Evolutionary conservation across 2,888 invertebrate genomes (phyloP).

Genomic region (Caenorhabditis doughertyi): DNA sequence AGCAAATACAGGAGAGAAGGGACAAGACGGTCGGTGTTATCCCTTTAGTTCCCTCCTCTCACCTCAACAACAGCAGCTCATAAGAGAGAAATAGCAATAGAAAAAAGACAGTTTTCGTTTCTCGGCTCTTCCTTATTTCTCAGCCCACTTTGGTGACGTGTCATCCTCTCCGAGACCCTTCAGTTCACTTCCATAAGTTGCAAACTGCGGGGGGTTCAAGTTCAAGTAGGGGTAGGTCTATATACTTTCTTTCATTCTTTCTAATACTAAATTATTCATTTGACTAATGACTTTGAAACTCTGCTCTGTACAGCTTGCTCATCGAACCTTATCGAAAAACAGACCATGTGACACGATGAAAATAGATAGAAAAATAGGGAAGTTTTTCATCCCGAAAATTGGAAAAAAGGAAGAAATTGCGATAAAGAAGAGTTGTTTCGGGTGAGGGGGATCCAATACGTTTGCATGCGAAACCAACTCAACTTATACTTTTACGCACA

Average conservation of each 20-base stretch:
- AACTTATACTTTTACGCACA: constrained; percentile 42
- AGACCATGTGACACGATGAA: background rate
- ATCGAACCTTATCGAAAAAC: background rate
- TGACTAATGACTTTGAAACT: background rate
- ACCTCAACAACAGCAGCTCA: constrained; percentile 54
- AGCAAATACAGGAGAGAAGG: constrained; percentile 44
- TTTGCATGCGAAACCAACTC: constrained; percentile 43
- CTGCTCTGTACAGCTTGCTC: background rate
- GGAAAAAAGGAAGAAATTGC: constrained; percentile 3
- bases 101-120: constrained; percentile 41
- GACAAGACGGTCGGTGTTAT: constrained; percentile 55
- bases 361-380: background rate
- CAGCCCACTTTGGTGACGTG: constrained; percentile 39
- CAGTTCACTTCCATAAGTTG: constrained; percentile 38
- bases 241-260: background rate
- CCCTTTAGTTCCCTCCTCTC: constrained; percentile 41
- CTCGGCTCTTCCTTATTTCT: background rate
- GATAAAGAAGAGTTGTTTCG: constrained; percentile 11
- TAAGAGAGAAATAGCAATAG: constrained; percentile 23
- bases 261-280: background rate
- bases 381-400: background rate
- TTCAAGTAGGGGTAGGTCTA: constrained; percentile 21
- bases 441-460: constrained; percentile 21
- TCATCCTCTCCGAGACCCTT: constrained; percentile 40
- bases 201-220: constrained; percentile 32